Evolutionary conservation across 2,888 invertebrate species (phyloP).

Genomic region (Merodon equestris): DNA sequence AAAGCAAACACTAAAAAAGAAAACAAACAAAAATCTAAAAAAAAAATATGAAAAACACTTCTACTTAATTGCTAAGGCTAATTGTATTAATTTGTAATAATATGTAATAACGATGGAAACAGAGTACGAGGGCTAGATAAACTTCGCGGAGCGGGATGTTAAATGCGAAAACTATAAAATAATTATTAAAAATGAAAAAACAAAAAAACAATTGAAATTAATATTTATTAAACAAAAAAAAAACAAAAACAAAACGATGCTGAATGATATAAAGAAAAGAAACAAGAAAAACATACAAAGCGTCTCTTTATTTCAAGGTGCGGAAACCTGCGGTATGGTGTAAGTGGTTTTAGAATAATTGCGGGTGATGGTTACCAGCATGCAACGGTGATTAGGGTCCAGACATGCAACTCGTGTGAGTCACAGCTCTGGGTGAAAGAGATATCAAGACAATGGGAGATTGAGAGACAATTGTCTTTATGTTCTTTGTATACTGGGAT

Average conservation of each 20-base stretch:
- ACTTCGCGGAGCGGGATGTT: conserved; percentile 23
- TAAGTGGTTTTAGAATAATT: too few relatives aligned
- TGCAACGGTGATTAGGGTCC: too few relatives aligned
- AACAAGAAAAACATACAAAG: too few relatives aligned
- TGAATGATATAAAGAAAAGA: not conserved
- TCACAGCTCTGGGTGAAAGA: too few relatives aligned
- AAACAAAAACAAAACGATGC: conserved; percentile 34
- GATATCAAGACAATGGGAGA: too few relatives aligned
- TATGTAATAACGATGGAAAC: conserved; percentile 19
- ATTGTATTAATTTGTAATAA: conserved; percentile 60
- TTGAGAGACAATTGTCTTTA: too few relatives aligned
- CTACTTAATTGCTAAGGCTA: conserved; percentile 54
- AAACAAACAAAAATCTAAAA: conserved; percentile 34
- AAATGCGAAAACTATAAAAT: conserved; percentile 22
- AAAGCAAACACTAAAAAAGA: conserved; percentile 26
- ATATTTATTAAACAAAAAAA: conserved; percentile 60
- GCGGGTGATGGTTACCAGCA: too few relatives aligned
- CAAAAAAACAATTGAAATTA: conserved; percentile 33
- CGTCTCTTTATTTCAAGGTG: too few relatives aligned
- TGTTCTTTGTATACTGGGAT: too few relatives aligned
- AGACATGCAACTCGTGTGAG: too few relatives aligned
- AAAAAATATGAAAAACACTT: conserved; percentile 19
- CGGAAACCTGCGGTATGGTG: too few relatives aligned
- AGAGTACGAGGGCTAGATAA: not conserved
- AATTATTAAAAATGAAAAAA: conserved; percentile 8